Evolutionary conservation across 2,888 invertebrate genomes (phyloP).

Genomic region (Conchocele bisecta): DNA sequence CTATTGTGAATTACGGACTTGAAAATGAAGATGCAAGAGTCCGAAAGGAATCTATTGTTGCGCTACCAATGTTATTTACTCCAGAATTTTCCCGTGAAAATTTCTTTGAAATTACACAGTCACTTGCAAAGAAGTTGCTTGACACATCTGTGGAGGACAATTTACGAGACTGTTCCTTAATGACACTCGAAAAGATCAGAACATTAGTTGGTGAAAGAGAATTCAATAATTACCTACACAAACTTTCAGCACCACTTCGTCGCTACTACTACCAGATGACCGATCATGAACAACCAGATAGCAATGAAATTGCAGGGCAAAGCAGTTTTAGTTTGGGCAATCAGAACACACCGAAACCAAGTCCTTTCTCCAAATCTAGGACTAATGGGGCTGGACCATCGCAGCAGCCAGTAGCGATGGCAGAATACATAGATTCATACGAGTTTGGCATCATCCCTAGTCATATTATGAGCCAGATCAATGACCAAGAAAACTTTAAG

Average conservation of each 20-base stretch:
- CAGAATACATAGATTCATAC: constrained; percentile 68
- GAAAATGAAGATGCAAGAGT: constrained; percentile 79
- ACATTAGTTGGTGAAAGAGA: constrained; percentile 81
- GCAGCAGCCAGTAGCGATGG: constrained; percentile 23
- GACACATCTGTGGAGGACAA: constrained; percentile 78
- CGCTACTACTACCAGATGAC: constrained; percentile 73
- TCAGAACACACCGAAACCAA: constrained; percentile 37
- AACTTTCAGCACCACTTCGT: constrained; percentile 72
- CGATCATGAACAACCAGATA: constrained; percentile 54
- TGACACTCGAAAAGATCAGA: constrained; percentile 82
- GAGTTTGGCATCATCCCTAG: constrained; percentile 83
- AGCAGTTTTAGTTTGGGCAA: constrained; percentile 29
- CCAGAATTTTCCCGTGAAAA: constrained; percentile 82
- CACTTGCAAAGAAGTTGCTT: constrained; percentile 77
- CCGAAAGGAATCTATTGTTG: constrained; percentile 81
- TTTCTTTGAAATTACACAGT: constrained; percentile 80
- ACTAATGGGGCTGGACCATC: constrained; percentile 6
- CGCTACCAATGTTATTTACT: constrained; percentile 83
- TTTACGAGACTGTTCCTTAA: constrained; percentile 76
- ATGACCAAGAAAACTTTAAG: constrained; percentile 86
- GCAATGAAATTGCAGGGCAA: constrained; percentile 27
- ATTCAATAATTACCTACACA: constrained; percentile 79
- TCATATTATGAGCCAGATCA: constrained; percentile 82
- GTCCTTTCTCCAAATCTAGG: constrained; percentile 1
- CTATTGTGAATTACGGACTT: constrained; percentile 82